Conservation (phyloP, 1,140 invertebrate species). For the Drosophila guanche region DNA sequence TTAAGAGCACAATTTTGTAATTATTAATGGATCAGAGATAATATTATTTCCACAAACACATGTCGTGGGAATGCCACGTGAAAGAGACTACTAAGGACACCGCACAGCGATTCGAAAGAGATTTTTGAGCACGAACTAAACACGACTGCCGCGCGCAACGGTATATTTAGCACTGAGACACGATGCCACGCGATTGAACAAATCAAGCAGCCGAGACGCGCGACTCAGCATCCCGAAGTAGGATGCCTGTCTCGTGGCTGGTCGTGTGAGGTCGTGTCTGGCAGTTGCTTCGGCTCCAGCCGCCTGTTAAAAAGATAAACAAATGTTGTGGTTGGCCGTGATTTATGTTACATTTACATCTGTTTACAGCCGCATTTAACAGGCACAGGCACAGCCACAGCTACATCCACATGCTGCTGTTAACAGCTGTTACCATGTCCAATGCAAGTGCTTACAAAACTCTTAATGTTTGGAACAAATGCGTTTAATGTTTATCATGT, state of each 20-base stretch:
- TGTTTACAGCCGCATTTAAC: slow-evolving; percentile 28
- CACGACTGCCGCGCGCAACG: slow-evolving; percentile 38
- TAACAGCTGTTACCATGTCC: slow-evolving; percentile 28
- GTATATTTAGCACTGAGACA: slow-evolving; percentile 57
- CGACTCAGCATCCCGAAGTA: slow-evolving; percentile 34
- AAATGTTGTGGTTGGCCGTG: slow-evolving; percentile 55
- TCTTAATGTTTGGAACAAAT: slow-evolving; percentile 23
- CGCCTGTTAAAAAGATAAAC: slow-evolving; percentile 67
- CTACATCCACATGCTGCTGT: background rate
- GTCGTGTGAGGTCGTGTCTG: slow-evolving; percentile 19
- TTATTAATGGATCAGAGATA: slow-evolving; percentile 29
- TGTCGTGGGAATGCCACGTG: background rate
- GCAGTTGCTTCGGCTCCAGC: slow-evolving; percentile 33
- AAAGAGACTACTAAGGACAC: background rate
- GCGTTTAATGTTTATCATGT: slow-evolving; percentile 36
- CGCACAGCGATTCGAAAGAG: background rate
- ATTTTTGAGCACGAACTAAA: background rate
- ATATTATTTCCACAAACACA: slow-evolving; percentile 18
- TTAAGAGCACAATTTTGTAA: slow-evolving; percentile 37
- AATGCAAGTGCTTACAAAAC: background rate
- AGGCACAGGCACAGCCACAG: too few species aligned
- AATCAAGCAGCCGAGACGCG: slow-evolving; percentile 5
- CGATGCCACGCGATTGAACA: background rate
- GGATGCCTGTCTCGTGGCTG: background rate
- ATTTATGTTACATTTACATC: slow-evolving; percentile 54